phyloP scores from a whole-genome alignment of 2,888 invertebrate species.

The Anagyrus pseudococci region DNA sequence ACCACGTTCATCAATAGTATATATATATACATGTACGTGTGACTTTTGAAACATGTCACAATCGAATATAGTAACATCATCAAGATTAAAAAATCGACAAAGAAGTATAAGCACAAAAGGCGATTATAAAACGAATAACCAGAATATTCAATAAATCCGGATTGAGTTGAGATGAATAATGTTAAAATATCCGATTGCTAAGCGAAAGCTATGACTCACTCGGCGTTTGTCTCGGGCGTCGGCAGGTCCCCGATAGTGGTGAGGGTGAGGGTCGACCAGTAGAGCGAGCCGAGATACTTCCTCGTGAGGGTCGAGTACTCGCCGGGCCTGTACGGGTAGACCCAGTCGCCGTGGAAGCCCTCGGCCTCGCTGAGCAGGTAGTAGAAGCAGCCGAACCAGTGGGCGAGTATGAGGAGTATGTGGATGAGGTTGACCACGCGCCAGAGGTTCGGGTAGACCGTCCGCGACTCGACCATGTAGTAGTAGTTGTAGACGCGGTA shows the following conservation, averaged over 20 bases:
- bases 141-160: background rate
- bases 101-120: too few species aligned
- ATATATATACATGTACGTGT: background rate
- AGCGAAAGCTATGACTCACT: conserved; percentile 74
- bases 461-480: conserved; percentile 94
- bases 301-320: conserved; percentile 89
- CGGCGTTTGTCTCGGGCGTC: conserved; percentile 93
- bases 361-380: conserved; percentile 91
- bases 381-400: conserved; percentile 99
- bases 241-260: conserved; percentile 97
- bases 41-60: too few species aligned
- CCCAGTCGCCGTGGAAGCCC: conserved; percentile 89
- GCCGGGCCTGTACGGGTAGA: conserved; percentile 85
- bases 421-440: conserved; percentile 94
- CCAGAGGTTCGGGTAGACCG: conserved; percentile 96
- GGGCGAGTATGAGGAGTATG: conserved; percentile 91
- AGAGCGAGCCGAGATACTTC: conserved; percentile 92
- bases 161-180: background rate
- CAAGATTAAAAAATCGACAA: too few species aligned
- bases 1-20: background rate
- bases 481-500: conserved; percentile 92
- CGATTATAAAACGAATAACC: background rate
- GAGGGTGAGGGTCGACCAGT: conserved; percentile 95
- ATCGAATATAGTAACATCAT: background rate
- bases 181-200: too few species aligned